Evolutionary conservation across 2,113 vertebrate genomes (phyloP).

Genomic region (Caracal caracal): DNA sequence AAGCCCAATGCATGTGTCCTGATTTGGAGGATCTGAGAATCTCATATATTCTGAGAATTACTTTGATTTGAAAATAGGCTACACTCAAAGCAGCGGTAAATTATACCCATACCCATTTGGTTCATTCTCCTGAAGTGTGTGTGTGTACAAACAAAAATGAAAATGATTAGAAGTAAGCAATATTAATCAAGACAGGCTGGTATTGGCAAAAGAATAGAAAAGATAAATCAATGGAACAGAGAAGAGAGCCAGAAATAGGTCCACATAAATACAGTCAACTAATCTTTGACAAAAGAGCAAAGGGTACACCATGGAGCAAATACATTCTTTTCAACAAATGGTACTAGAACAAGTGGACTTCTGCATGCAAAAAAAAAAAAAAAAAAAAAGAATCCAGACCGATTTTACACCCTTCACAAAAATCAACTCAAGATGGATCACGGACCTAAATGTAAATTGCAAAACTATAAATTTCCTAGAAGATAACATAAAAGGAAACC

Average conservation of each 20-base stretch:
- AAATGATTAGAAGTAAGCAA: neutral
- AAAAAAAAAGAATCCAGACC: neutral
- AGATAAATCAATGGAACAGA: neutral
- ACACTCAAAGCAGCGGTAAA: neutral
- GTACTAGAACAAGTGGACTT: neutral
- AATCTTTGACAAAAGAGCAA: neutral
- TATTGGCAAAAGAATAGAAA: neutral
- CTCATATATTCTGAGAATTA: neutral
- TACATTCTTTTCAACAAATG: neutral
- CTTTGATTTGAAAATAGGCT: neutral
- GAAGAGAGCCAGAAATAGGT: neutral
- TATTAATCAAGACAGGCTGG: neutral
- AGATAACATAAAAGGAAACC: neutral
- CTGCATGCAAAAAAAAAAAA: neutral
- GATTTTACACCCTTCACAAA: neutral
- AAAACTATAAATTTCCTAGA: neutral
- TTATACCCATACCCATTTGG: neutral
- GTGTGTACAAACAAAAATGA: conserved; percentile 29
- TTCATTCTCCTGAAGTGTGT: neutral
- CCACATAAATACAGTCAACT: neutral
- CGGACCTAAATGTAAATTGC: neutral
- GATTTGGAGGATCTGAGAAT: neutral
- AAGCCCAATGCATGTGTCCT: neutral
- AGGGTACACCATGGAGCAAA: neutral
- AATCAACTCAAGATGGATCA: neutral